Conservation (phyloP, 2,113 vertebrate genomes). For the Neolamprologus sp. region DNA sequence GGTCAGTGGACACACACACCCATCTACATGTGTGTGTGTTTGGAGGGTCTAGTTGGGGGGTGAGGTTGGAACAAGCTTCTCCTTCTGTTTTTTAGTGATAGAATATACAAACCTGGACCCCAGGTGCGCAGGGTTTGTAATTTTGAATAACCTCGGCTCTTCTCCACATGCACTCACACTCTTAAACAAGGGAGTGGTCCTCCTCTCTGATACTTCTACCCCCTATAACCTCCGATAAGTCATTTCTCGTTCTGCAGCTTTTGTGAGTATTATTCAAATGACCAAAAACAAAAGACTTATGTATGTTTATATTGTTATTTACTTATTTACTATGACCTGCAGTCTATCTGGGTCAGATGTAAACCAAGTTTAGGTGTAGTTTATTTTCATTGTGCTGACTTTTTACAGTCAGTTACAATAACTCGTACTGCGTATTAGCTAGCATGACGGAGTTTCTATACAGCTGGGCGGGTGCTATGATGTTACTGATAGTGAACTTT, state of each 20-base stretch:
- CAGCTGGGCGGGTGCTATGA: too few species aligned
- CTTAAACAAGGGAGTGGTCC: neutral
- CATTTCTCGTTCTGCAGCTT: neutral
- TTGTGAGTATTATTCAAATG: neutral
- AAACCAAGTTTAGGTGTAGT: too few species aligned
- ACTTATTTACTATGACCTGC: neutral
- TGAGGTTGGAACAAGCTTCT: neutral
- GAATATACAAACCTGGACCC: neutral
- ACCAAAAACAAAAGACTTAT: neutral
- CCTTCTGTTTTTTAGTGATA: neutral
- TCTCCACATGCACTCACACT: neutral
- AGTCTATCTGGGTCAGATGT: too few species aligned
- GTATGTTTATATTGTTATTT: neutral
- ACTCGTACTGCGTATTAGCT: too few species aligned
- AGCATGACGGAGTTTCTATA: too few species aligned
- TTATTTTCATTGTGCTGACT: too few species aligned
- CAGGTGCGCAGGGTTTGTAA: neutral
- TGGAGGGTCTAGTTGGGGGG: neutral
- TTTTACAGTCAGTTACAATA: too few species aligned
- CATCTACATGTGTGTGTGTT: slow-evolving; percentile 11
- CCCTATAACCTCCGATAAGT: slow-evolving; percentile 3
- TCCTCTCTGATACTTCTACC: slow-evolving; percentile 24
- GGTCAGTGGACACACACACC: slow-evolving; percentile 56
- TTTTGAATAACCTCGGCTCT: neutral
- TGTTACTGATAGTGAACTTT: too few species aligned